Conservation (phyloP, 30 jellyfish, hydroid and myxozoan genomes). For the Aurelia coerulea region DNA sequence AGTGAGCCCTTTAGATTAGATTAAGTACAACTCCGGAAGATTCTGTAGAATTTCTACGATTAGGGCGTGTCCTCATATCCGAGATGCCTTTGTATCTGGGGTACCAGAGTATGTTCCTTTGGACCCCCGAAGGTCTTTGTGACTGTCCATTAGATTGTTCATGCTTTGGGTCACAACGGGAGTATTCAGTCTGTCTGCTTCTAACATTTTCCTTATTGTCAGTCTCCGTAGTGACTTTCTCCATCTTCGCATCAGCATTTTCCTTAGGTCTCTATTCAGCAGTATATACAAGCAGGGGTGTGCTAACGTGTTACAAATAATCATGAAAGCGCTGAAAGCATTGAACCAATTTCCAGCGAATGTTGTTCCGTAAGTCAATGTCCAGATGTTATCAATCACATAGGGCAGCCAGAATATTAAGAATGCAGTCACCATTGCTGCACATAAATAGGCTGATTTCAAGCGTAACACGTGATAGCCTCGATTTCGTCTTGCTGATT, state of each 20-base stretch:
- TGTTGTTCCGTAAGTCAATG: slow-evolving; percentile 6
- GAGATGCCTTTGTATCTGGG: neutral
- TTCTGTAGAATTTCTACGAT: neutral
- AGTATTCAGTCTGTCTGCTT: slow-evolving; percentile 9
- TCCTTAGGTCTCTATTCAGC: slow-evolving; percentile 45
- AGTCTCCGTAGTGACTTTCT: slow-evolving; percentile 15
- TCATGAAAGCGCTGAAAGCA: slow-evolving; percentile 28
- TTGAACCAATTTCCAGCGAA: slow-evolving; percentile 1
- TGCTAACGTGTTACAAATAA: slow-evolving; percentile 28
- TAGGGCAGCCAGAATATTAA: slow-evolving; percentile 50
- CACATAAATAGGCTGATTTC: slow-evolving; percentile 47
- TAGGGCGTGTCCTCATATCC: neutral
- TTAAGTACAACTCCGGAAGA: too few species aligned
- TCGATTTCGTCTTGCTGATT: slow-evolving; percentile 6
- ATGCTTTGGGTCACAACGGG: slow-evolving; percentile 18
- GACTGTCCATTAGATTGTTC: neutral
- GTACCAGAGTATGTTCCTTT: neutral
- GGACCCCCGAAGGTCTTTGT: neutral
- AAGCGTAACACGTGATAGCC: neutral
- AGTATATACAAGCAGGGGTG: slow-evolving; percentile 50
- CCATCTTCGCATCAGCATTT: slow-evolving; percentile 17
- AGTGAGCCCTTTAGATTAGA: too few species aligned
- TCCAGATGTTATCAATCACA: slow-evolving; percentile 12
- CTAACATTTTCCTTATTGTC: neutral
- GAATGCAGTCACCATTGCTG: slow-evolving; percentile 44